Percentiles rank a stretch among this genome's conserved stretches.
Evolutionary conservation across 2,888 invertebrate species (phyloP).

Genomic region (Diaphora mendica): DNA sequence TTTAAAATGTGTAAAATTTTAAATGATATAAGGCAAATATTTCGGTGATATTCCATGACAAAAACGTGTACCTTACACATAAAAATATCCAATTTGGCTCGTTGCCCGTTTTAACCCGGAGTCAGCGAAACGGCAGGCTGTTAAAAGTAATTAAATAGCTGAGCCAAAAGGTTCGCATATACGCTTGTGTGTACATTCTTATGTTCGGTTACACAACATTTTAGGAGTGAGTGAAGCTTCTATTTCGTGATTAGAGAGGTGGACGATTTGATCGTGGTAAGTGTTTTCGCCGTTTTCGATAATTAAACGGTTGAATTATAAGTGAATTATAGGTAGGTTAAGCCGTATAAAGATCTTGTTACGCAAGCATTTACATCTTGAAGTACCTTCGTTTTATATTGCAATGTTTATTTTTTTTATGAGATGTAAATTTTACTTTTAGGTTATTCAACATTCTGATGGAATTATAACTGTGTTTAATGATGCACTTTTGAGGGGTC

Average conservation of each 20-base stretch:
- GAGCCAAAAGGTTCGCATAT: slow-evolving; percentile 18
- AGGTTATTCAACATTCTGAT: no score
- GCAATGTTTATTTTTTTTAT: no score
- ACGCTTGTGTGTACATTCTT: slow-evolving; percentile 20
- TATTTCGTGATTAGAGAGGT: not conserved
- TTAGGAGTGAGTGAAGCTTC: not conserved
- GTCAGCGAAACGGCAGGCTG: slow-evolving; percentile 25
- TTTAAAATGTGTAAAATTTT: not conserved
- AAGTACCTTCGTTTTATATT: no score
- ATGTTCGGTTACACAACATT: not conserved
- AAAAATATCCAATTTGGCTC: slow-evolving; percentile 38
- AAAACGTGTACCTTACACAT: not conserved
- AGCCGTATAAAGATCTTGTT: not conserved
- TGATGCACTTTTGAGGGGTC: no score
- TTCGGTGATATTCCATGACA: not conserved
- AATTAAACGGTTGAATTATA: not conserved
- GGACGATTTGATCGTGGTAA: not conserved
- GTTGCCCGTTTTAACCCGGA: slow-evolving; percentile 28
- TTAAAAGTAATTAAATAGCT: slow-evolving; percentile 44
- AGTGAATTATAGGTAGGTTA: not conserved
- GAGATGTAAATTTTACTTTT: no score
- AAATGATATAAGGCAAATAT: not conserved
- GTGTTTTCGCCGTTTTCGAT: not conserved
- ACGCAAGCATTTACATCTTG: no score
- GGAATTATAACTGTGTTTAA: no score